A percentile compares a stretch with the other conserved stretches of the same genome.
phyloP scores from a whole-genome alignment of 2,888 invertebrate genomes.

The Synergus itoensis region DNA sequence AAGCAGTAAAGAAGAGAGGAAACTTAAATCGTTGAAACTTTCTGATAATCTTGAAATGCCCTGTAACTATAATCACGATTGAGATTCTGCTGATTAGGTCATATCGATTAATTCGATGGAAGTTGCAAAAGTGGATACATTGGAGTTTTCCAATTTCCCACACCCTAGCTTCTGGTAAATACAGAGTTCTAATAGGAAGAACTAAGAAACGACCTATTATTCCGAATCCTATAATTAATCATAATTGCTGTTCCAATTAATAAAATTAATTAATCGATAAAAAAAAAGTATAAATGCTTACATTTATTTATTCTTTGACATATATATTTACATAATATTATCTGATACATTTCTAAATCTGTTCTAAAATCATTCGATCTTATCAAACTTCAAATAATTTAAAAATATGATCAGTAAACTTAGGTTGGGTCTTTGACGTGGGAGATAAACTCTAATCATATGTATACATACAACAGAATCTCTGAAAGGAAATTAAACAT shows the following conservation, averaged over 20 bases:
- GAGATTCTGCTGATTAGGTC: not conserved
- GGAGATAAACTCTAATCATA: not conserved
- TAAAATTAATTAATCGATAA: too few relatives aligned
- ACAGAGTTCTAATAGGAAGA: not conserved
- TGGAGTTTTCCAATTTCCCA: not conserved
- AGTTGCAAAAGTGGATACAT: not conserved
- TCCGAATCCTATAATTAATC: not conserved
- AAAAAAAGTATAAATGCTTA: not conserved
- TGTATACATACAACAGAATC: not conserved
- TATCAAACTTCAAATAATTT: not conserved
- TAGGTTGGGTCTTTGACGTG: not conserved
- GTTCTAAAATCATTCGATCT: not conserved
- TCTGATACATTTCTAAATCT: not conserved
- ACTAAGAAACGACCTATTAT: not conserved
- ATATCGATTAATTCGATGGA: not conserved
- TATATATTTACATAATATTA: not conserved
- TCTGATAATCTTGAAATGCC: not conserved
- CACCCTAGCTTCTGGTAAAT: not conserved
- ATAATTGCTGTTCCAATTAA: not conserved
- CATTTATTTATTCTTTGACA: not conserved
- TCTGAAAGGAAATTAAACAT: not conserved
- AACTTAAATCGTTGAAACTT: not conserved
- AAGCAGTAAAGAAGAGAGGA: not conserved
- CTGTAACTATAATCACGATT: not conserved
- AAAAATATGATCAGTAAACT: not conserved